phyloP scores from a whole-genome alignment of 2,888 invertebrate genomes.

The Dolichomitus sp. region DNA sequence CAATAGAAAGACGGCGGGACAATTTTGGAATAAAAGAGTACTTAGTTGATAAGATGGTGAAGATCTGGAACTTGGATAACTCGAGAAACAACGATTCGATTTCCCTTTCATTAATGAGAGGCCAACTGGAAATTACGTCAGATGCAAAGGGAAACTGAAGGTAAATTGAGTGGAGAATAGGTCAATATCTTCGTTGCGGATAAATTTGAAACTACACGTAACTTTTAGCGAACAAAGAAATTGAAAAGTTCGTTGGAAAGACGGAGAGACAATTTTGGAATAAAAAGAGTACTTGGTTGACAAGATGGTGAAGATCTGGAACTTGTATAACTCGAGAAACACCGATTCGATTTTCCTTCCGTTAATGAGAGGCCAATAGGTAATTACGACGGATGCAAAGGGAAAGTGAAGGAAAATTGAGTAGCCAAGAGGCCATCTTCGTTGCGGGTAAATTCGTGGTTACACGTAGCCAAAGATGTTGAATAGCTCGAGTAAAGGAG shows the following conservation, averaged over 20 bases:
- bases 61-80: neutral
- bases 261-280: neutral
- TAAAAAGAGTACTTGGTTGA: neutral
- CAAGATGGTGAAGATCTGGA: neutral
- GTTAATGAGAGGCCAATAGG: constrained; percentile 9
- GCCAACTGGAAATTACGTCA: neutral
- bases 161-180: constrained; percentile 8
- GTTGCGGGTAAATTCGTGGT: constrained; percentile 14
- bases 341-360: constrained; percentile 11
- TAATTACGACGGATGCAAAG: constrained; percentile 3
- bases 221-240: neutral
- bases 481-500: constrained; percentile 23
- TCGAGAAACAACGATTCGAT: constrained; percentile 17
- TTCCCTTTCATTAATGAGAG: constrained; percentile 6
- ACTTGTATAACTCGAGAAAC: neutral
- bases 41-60: constrained; percentile 6
- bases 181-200: neutral
- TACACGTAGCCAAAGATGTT: constrained; percentile 38
- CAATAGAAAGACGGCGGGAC: too few relatives aligned
- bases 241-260: neutral
- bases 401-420: constrained; percentile 9
- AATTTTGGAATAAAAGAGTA: neutral
- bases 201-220: constrained; percentile 18
- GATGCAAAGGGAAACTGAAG: neutral
- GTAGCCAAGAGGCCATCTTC: neutral